phyloP scores from a whole-genome alignment of 2,113 vertebrate species.

The Muntiacus reevesi region DNA sequence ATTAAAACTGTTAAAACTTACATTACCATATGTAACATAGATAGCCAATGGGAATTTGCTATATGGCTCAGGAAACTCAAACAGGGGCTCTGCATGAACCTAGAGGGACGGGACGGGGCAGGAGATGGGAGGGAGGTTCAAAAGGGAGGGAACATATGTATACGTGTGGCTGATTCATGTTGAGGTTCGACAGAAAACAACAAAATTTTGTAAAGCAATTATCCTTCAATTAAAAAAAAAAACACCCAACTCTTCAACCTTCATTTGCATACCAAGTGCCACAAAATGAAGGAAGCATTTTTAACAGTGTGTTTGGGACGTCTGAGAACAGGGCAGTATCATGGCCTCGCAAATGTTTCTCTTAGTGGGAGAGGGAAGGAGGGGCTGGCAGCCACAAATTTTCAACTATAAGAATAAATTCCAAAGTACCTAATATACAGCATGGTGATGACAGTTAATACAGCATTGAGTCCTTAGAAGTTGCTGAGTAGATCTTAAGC shows the following conservation, averaged over 20 bases:
- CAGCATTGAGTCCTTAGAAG: not conserved
- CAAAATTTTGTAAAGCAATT: not conserved
- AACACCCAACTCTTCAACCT: not conserved
- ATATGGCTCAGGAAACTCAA: not conserved
- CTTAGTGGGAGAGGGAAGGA: not conserved
- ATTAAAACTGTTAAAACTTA: not conserved
- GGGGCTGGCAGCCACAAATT: not conserved
- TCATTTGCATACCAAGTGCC: not conserved
- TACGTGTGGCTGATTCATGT: not conserved
- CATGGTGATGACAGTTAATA: not conserved
- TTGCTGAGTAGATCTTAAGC: not conserved
- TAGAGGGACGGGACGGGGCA: not conserved
- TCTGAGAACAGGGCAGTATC: not conserved
- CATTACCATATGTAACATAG: not conserved
- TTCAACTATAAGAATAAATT: not conserved
- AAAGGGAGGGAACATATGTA: not conserved
- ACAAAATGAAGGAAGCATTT: not conserved
- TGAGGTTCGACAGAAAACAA: not conserved
- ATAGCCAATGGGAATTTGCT: not conserved
- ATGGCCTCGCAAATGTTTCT: not conserved
- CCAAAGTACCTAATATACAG: not conserved
- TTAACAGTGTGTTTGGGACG: not conserved
- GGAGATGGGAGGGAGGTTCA: not conserved
- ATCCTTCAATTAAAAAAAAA: not conserved
- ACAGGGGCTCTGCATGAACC: not conserved